A percentile compares a stretch with the other conserved stretches of the same genome.
These are phyloP conservation scores for Acinonyx jubatus DNA, from an alignment of 2,113 vertebrate genomes.

Conservation along the genomic window DNA sequence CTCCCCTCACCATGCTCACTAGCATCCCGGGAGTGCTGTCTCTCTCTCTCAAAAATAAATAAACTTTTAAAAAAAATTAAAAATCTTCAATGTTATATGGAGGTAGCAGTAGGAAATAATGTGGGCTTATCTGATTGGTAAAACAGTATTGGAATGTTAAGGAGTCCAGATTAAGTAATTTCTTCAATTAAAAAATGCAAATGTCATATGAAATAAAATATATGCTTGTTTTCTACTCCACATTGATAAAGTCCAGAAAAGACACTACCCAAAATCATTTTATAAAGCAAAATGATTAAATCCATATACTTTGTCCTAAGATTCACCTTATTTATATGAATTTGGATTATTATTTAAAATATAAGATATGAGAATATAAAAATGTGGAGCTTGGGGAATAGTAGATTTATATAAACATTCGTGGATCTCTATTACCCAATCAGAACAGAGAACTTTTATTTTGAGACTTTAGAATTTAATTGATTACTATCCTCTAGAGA, in stretches of 20 bases:
- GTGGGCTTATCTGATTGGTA: neutral
- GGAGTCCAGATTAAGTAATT: neutral
- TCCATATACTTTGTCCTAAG: neutral
- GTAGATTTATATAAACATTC: neutral
- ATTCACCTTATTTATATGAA: neutral
- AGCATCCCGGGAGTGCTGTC: too few species aligned
- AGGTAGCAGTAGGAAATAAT: neutral
- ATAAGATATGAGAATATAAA: neutral
- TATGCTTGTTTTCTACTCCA: neutral
- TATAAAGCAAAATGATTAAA: neutral
- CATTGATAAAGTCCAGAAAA: neutral
- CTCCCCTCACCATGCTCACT: too few species aligned
- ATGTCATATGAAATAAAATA: neutral
- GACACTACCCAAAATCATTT: neutral
- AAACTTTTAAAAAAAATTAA: too few species aligned
- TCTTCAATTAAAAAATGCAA: neutral
- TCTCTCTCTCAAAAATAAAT: too few species aligned
- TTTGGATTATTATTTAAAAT: neutral
- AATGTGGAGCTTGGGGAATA: neutral
- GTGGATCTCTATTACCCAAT: neutral
- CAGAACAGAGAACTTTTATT: neutral
- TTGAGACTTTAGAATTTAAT: neutral
- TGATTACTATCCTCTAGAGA: neutral
- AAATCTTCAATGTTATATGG: neutral
- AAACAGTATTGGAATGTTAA: conserved; percentile 5